Base-by-base conservation (phyloP, 2,888 invertebrate species). In the Drosophila flavopinicola region DNA sequence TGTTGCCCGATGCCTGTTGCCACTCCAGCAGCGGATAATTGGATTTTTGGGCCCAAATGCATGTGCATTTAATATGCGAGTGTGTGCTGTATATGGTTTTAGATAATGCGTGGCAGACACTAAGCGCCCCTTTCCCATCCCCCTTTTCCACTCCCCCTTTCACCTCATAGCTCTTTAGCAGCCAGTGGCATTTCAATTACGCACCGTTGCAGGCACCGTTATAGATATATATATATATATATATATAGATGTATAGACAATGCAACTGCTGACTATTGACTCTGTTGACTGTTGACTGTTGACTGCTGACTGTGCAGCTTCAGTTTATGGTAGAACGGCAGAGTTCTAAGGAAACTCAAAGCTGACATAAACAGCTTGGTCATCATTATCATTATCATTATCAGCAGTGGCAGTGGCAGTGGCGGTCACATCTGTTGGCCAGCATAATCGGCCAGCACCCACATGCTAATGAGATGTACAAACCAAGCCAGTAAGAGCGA, bases 381-480 rank as follows among this genome's bases (percentile, higher is more conserved):
- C 77, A 78, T 75, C 76, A 71, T 77, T 56, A 60, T 61, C 54
- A n/a, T n/a, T n/a, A 33, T 17, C 47, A 9, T 29, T 17, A 24
- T 25, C 44, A 20, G 32, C 38, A n/a, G 9, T 4, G n/a, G n/a
- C n/a, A n/a, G n/a, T n/a, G 32, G 9, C 51, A 27, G 17, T 44
- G 11, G 25, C 37, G 39, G 41, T 47, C 51, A 41, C 58, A 58
- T 33, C 39, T 53, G 29, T 33, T 24, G 6, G 37, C 47, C 51
- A 56, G 45, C 66, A 57, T 51, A 48, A 52, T 48, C 48, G 47
- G 29, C 33, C 49, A 32, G 56, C 78, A 70, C 79, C 76, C 80
- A 80, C 77, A 83, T 72, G 83, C 66, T 79, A 83, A 78, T 80
- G 66, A 83, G 72, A 65, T 33, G 60, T 42, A 51, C 66, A 78